Percentiles rank a stretch among this genome's conserved stretches.
Evolutionary conservation across 2,888 invertebrate species (phyloP).

Genomic region (Drosophila buzzatii): DNA sequence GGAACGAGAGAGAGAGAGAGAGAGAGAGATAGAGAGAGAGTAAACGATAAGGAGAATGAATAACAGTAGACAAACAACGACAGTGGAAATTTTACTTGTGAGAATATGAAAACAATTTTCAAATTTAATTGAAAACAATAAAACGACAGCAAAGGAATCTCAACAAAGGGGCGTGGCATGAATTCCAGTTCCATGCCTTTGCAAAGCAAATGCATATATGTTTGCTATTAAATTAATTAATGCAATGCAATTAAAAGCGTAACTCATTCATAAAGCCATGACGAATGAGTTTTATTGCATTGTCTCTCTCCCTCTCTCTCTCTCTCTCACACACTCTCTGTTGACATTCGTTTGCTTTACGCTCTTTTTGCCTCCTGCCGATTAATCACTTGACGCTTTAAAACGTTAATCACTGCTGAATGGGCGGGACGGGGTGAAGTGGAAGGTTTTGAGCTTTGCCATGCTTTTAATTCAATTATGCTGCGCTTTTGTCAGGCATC

Average conservation of each 20-base stretch:
- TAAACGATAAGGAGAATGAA: not conserved
- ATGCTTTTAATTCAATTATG: conserved; percentile 74
- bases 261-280: conserved; percentile 3
- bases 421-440: conserved; percentile 16
- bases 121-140: conserved; percentile 2
- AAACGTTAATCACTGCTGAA: conserved; percentile 53
- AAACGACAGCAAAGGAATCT: not conserved
- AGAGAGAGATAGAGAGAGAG: not conserved
- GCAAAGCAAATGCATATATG: not conserved
- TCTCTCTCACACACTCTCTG: not conserved
- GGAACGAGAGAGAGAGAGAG: not conserved
- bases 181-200: not conserved
- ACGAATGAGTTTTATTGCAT: not conserved
- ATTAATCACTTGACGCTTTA: conserved; percentile 65
- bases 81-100: not conserved
- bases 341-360: not conserved
- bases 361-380: not conserved
- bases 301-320: no score
- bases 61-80: fast-evolving
- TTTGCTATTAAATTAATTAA: conserved; percentile 10
- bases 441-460: conserved; percentile 53
- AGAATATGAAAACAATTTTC: not conserved
- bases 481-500: conserved; percentile 57
- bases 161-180: no score
- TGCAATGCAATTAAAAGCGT: conserved; percentile 1